Base-by-base conservation (phyloP, 2,888 invertebrate genomes). In the Actias luna region DNA sequence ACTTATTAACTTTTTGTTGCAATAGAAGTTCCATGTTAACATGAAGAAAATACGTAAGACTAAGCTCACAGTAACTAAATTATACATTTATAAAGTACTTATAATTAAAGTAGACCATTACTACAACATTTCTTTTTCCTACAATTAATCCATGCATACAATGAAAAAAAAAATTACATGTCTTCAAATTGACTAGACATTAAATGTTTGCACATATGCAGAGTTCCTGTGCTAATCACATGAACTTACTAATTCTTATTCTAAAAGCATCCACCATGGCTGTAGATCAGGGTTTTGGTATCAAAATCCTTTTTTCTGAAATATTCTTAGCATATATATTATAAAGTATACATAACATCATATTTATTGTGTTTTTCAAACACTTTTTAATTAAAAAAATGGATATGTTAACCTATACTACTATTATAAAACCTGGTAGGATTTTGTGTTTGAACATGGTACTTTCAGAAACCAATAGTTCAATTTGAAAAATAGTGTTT, bases 101-200 rank as follows among this genome's bases (percentile, higher is more conserved):
- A 33, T 33, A 8, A 33, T 33, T 33, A 33, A 33, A 33, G 33
- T 33, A 33, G 5, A 39, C 4, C 36, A 5, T 50, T 25, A 50
- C 25, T 50, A 25, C 10, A 3, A 50, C n/a, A 12, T 50, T 25
- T n/a, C n/a, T n/a, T 22, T 55, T 29, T 4, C 5, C 16, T 29
- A 55, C 61, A 59, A 63, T 59, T 63, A 16, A 60, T 22, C 67
- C 22, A 50, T 50, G 10, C 66, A 61, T n/a, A 29, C 5, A n/a
- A 16, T 29, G 29, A 29, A 16, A 29, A 27, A 27, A 29, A 55
- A 55, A 29, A 55, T 29, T 55, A 8, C 22, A 46, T 55, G 29
- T 55, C 52, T 29, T 55, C 52, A 55, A 5, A 4, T 29, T 55
- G 52, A 55, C 55, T 55, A 55, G 55, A 55, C 29, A 27, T 55